Evolutionary conservation across 2,113 vertebrate genomes (phyloP).

Genomic region (Xenus cinereus): DNA sequence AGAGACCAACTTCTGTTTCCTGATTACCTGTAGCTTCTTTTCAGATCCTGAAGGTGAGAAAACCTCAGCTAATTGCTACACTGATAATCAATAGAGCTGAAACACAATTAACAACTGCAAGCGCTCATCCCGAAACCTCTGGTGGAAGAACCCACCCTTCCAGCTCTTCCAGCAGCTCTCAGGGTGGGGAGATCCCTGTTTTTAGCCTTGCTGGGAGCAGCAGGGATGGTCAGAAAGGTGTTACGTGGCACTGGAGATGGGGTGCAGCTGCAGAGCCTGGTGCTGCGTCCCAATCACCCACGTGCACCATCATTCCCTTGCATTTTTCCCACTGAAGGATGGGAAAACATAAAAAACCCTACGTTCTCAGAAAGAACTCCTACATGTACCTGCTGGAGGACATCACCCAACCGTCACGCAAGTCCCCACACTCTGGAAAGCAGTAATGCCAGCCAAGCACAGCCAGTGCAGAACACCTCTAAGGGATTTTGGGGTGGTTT

Average conservation of each 20-base stretch:
- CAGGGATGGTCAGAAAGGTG: neutral
- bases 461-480: neutral
- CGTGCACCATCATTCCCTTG: accelerated
- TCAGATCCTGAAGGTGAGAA: neutral
- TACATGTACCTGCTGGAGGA: neutral
- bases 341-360: neutral
- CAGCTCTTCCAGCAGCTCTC: neutral
- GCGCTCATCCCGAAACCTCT: neutral
- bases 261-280: neutral
- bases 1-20: neutral
- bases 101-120: neutral
- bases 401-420: accelerated
- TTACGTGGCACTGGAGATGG: neutral
- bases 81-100: neutral
- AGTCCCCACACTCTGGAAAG: neutral
- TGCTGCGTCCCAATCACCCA: neutral
- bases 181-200: neutral
- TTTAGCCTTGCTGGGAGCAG: neutral
- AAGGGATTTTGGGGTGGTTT: neutral
- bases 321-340: neutral
- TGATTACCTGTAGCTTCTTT: neutral
- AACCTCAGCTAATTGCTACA: neutral
- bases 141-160: neutral
- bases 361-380: neutral
- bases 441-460: no score